phyloP scores from a whole-genome alignment of 2,797 vertebrate species.

The Peromyscus eremicus region DNA sequence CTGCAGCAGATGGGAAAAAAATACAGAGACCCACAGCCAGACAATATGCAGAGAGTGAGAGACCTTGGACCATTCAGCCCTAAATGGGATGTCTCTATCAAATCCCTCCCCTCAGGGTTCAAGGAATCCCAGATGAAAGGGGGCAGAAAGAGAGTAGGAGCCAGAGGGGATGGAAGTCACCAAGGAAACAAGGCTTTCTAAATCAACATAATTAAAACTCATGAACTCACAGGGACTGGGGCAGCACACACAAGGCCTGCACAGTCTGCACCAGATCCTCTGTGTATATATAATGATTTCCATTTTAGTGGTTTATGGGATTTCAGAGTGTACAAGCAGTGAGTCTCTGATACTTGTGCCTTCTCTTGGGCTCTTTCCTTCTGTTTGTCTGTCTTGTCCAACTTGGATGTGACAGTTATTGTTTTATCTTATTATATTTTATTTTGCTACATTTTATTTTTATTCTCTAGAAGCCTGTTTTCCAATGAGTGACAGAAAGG shows the following conservation, averaged over 20 bases:
- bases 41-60: background rate
- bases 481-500: background rate
- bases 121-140: background rate
- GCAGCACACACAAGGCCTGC: no score
- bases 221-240: background rate
- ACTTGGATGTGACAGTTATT: background rate
- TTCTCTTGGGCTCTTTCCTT: background rate
- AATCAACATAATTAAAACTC: background rate
- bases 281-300: background rate
- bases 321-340: no score
- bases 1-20: background rate
- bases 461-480: background rate
- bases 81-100: background rate
- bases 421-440: background rate
- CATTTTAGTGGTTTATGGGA: background rate
- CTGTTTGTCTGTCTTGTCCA: background rate
- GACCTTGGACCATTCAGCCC: background rate
- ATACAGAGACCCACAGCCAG: background rate
- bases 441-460: background rate
- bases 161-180: background rate
- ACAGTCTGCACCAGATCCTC: background rate
- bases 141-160: background rate
- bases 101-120: background rate
- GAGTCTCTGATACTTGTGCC: background rate
- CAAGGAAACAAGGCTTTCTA: background rate